Conservation (phyloP, 2,113 vertebrate species). For the Lycocorax pyrrhopterus region DNA sequence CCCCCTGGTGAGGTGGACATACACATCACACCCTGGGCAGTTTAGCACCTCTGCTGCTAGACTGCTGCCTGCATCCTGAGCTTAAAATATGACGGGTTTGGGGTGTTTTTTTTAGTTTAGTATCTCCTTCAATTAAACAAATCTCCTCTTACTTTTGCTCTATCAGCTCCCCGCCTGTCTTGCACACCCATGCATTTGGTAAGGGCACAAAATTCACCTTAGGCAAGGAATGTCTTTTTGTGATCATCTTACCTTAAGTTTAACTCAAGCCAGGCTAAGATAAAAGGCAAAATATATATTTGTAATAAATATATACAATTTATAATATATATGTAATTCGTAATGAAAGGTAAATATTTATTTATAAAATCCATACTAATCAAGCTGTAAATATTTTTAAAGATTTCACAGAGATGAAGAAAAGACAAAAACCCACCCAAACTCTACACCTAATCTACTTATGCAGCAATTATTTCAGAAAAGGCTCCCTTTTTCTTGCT, state of each 20-base stretch:
- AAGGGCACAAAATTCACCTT: not conserved
- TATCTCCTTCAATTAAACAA: not conserved
- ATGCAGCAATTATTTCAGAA: not conserved
- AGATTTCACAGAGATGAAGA: not conserved
- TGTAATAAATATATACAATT: not conserved
- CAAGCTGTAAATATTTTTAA: not conserved
- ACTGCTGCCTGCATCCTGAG: not conserved
- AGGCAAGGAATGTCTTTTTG: not conserved
- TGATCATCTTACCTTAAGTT: not conserved
- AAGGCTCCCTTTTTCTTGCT: not conserved
- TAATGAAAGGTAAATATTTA: not conserved
- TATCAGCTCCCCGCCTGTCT: not conserved
- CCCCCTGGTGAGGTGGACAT: accelerated
- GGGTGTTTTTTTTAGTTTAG: not conserved
- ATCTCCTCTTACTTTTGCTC: not conserved
- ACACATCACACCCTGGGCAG: accelerated
- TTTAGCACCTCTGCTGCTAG: not conserved
- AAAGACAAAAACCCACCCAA: not conserved
- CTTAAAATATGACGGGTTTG: not conserved
- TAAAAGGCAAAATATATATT: not conserved
- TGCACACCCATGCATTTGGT: not conserved
- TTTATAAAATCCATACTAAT: not conserved
- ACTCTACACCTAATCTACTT: not conserved
- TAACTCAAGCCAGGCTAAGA: not conserved
- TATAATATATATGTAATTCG: not conserved